Evolutionary conservation across 2,797 vertebrate species (phyloP).

Genomic region (Acomys russatus): DNA sequence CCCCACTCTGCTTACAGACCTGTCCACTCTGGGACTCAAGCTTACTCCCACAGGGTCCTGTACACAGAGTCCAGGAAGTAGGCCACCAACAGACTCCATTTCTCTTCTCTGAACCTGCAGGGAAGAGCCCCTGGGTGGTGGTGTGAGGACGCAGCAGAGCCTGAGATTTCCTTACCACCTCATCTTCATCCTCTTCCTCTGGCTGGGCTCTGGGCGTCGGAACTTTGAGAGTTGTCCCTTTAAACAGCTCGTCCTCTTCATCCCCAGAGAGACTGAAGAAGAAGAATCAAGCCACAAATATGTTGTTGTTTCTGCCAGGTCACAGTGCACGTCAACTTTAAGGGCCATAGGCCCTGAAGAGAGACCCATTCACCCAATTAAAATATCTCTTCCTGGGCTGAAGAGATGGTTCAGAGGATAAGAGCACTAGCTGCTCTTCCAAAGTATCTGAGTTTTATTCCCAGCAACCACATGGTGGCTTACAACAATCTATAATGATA

Average conservation of each 20-base stretch:
- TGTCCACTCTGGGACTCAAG: slow-evolving; percentile 11
- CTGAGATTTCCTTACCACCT: slow-evolving; percentile 92
- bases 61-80: slow-evolving; percentile 71
- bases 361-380: not conserved
- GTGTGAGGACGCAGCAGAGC: not conserved
- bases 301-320: not conserved
- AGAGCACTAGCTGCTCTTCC: too few relatives aligned
- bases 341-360: not conserved
- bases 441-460: too few relatives aligned
- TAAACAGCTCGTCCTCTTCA: slow-evolving; percentile 85
- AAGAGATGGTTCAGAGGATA: too few relatives aligned
- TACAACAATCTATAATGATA: too few relatives aligned
- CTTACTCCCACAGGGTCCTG: slow-evolving; percentile 67
- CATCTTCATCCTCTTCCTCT: slow-evolving; percentile 94
- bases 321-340: not conserved
- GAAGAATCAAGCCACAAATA: slow-evolving; percentile 56
- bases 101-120: slow-evolving; percentile 27
- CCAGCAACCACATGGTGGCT: too few relatives aligned
- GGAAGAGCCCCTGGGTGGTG: slow-evolving; percentile 30
- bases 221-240: slow-evolving; percentile 81
- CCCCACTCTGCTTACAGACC: slow-evolving; percentile 9
- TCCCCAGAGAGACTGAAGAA: slow-evolving; percentile 85
- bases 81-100: slow-evolving; percentile 73
- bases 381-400: not conserved
- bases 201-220: slow-evolving; percentile 70